Evolutionary conservation across 2,888 invertebrate species (phyloP), one percentile per base, ranked within the genome.

Genomic region (Hofmannophila pseudospretella): DNA sequence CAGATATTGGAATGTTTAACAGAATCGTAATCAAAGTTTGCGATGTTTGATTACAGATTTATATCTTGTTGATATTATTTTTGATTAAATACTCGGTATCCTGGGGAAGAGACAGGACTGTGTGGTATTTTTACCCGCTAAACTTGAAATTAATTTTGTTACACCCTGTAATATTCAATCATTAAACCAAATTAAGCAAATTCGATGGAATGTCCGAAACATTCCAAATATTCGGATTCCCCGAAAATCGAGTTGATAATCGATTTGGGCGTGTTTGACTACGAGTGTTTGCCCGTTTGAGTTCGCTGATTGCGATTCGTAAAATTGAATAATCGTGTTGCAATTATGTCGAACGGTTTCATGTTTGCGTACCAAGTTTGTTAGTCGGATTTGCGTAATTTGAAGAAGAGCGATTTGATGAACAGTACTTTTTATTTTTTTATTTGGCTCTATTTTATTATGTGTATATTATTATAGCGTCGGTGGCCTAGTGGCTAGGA

Each of bases 271-370:
- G 59, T 78, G 79, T 82, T 82, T 81, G 78, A 73, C 63, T 60
- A 47, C 68, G 61, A 58, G 48, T 82, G 81, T 84, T 84, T 82
- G 78, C 75, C 64, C 73, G 78, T 70, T 76, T 73, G 78, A 70
- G 71, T 68, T 69, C 82, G 71, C 75, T 84, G 85, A 85, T 85
- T 84, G 85, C 77, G 66, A 78, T 67, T 75, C 71, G 76, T 72
- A 74, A 80, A 81, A 82, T 82, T 78, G 78, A 81, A 81, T 82
- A 76, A 84, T 79, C 78, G 68, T 65, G 64, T 64, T 57, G 68
- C 73, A 80, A 80, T 79, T 70, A 77, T 71, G 64, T 67, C 55
- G 66, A 72, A 68, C 67, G 69, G 64, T 65, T 60, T 50, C 54
- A 51, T 69, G 69, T 72, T 74, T 71, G 58, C 69, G 46, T 46